Evolutionary conservation across 2,888 invertebrate genomes (phyloP), one percentile per base, ranked within the genome.

Genomic region (Thereva unica): DNA sequence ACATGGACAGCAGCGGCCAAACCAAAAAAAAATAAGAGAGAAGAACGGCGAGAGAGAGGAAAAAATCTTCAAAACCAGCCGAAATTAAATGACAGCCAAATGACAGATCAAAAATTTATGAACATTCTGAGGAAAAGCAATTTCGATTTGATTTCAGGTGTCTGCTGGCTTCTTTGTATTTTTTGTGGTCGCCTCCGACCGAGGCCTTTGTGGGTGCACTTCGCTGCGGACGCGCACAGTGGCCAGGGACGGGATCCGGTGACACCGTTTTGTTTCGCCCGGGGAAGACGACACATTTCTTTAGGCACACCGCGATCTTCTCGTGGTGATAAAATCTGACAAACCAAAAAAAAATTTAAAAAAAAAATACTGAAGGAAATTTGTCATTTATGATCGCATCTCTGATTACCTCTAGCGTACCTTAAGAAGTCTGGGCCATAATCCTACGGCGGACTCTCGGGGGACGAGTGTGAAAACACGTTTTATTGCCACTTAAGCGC

Each of bases 51-150:
- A 34, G 42, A 44, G 8, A 8, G 37, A 35, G 6, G 35, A 63
- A 64, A 64, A 64, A 64, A 55, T 38, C 55, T 56, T 65, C 65
- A 65, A 65, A 64, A 55, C 35, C 49, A 59, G 49, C 65, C 56
- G 56, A 65, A 65, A 56, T 42, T 49, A 42, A 55, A 55, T 65
- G 65, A 65, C 65, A 65, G 56, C 8, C 65, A 41, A 65, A 65
- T 65, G 65, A 65, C 65, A 65, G 65, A 56, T 65, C 65, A 65
- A 56, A 65, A 65, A 65, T 65, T 65, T 65, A 65, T 65, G 56
- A 49, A 41, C 42, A 56, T 65, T 65, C 52, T 53, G 52, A 64
- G 44, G 52, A 53, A 64, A 52, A 64, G 57, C 57, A 57, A 57
- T 57, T 57, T 35, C 57, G 12, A 50, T 23, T n/a, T 9, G 41